Evolutionary conservation across 2,113 vertebrate species (phyloP).

Genomic region (Eira barbara): DNA sequence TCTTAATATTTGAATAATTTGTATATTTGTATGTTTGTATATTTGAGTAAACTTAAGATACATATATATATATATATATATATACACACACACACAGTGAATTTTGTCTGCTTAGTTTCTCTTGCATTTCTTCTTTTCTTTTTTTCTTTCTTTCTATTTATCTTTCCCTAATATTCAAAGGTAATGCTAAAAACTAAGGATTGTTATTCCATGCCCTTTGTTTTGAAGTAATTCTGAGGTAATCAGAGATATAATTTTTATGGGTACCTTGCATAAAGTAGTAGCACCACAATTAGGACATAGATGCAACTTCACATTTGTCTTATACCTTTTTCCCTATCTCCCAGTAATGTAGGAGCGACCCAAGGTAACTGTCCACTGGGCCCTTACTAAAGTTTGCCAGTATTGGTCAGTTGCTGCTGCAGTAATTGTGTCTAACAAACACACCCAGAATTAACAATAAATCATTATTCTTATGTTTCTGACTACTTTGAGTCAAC

Average conservation of each 20-base stretch:
- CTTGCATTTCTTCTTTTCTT: neutral
- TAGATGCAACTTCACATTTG: neutral
- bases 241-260: neutral
- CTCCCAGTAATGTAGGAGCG: neutral
- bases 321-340: neutral
- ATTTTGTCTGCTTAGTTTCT: neutral
- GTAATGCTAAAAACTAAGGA: neutral
- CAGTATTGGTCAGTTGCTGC: neutral
- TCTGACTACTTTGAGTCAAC: neutral
- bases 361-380: neutral
- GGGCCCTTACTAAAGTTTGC: neutral
- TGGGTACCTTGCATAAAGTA: neutral
- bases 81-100: neutral
- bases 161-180: neutral
- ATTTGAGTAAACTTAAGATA: neutral
- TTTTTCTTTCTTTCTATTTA: neutral
- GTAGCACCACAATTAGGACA: neutral
- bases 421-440: neutral
- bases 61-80: neutral
- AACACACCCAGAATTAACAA: neutral
- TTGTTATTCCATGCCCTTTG: neutral
- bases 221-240: neutral
- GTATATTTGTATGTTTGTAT: neutral
- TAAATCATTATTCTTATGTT: neutral
- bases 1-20: neutral